Conservation (phyloP, 2,888 invertebrate species). For the Sussaba pulchella region DNA sequence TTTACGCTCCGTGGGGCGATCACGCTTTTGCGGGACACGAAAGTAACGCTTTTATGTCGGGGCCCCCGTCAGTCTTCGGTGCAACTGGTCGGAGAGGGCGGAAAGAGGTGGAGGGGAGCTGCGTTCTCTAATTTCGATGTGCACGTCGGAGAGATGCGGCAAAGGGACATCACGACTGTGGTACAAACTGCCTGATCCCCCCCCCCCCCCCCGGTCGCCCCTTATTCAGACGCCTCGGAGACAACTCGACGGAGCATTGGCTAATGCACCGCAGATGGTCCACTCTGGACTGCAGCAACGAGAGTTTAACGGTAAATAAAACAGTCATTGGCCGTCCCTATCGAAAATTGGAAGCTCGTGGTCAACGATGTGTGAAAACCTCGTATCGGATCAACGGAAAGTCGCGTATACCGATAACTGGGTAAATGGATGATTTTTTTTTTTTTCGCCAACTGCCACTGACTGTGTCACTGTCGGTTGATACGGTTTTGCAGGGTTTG, state of each 20-base stretch:
- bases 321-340: conserved; percentile 17
- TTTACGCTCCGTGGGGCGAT: conserved; percentile 54
- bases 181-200: too few species aligned
- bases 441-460: not conserved
- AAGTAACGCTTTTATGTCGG: conserved; percentile 45
- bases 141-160: conserved; percentile 9
- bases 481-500: not conserved
- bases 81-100: too few species aligned
- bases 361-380: conserved; percentile 19
- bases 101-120: too few species aligned
- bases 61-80: not conserved
- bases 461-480: not conserved
- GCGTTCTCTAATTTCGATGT: conserved; percentile 44
- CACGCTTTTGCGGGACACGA: conserved; percentile 37
- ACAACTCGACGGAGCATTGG: not conserved
- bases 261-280: conserved; percentile 35
- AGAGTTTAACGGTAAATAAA: conserved; percentile 13
- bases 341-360: conserved; percentile 3
- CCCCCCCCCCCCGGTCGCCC: too few species aligned
- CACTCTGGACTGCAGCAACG: not conserved
- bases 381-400: not conserved
- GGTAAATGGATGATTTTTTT: not conserved
- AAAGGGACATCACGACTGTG: too few species aligned
- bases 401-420: not conserved
- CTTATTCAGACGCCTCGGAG: conserved; percentile 2